These are phyloP conservation scores for Edolisoma coerulescens DNA, from an alignment of 2,113 vertebrate species.

Conservation along the genomic window DNA sequence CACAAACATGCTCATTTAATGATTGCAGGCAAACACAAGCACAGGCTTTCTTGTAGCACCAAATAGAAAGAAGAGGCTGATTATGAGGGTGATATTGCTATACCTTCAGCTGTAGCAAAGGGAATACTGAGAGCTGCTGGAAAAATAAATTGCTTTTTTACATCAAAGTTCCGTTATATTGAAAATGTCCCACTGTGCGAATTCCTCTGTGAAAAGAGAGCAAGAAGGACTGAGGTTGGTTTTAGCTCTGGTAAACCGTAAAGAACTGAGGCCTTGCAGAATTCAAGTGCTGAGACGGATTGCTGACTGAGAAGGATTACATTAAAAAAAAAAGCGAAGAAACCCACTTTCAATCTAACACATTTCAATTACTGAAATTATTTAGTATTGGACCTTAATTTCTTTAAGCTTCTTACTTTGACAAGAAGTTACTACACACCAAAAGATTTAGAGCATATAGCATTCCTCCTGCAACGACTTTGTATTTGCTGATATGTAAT, in stretches of 20 bases:
- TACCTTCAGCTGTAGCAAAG: neutral
- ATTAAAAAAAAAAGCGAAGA: neutral
- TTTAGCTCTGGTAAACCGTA: constrained; percentile 16
- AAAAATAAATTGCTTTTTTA: constrained; percentile 54
- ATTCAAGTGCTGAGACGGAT: neutral
- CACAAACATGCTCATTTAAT: neutral
- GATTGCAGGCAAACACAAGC: neutral
- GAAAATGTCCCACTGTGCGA: neutral
- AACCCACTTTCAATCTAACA: neutral
- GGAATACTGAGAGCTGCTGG: constrained; percentile 18
- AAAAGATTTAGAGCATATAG: neutral
- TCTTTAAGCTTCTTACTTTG: constrained; percentile 24
- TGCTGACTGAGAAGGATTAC: neutral
- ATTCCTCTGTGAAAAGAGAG: constrained; percentile 27
- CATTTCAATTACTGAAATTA: constrained; percentile 6
- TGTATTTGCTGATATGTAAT: neutral
- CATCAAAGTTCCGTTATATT: constrained; percentile 12
- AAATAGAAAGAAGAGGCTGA: neutral
- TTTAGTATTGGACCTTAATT: neutral
- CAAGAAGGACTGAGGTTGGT: neutral
- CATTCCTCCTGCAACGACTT: neutral
- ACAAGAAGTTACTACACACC: neutral
- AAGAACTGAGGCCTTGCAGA: constrained; percentile 20
- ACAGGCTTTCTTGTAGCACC: neutral
- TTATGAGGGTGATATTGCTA: neutral